Evolutionary conservation across 2,797 vertebrate genomes (phyloP).

Genomic region (Petrocephalus sullivani): DNA sequence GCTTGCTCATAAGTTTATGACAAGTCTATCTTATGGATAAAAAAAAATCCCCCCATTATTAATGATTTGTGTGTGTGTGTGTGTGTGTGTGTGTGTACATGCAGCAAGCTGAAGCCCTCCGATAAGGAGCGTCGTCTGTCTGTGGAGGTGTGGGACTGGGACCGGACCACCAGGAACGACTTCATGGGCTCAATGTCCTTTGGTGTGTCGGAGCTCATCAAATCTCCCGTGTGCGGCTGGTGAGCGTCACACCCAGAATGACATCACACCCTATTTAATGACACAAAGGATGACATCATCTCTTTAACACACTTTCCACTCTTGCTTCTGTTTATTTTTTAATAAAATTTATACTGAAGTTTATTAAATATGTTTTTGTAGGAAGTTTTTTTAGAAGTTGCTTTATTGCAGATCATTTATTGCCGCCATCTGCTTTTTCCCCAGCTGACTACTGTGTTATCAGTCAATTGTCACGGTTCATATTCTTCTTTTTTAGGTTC

Average conservation of each 20-base stretch:
- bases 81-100: slow-evolving; percentile 10
- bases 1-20: neutral
- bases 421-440: neutral
- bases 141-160: slow-evolving; percentile 96
- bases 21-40: neutral
- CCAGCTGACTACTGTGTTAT: neutral
- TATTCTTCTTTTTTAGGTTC: neutral
- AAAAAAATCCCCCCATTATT: too few relatives aligned
- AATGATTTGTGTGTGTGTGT: neutral
- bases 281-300: neutral
- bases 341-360: neutral
- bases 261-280: neutral
- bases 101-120: slow-evolving; percentile 81
- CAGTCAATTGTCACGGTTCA: neutral
- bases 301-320: neutral
- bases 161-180: slow-evolving; percentile 90
- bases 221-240: slow-evolving; percentile 83
- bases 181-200: slow-evolving; percentile 99
- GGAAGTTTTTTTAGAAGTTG: neutral
- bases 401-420: too few relatives aligned
- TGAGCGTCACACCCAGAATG: slow-evolving; percentile 51
- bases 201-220: slow-evolving; percentile 94
- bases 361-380: neutral
- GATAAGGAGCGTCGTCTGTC: slow-evolving; percentile 95
- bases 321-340: neutral